Evolutionary conservation across 2,888 invertebrate species (phyloP), one percentile per base, ranked within the genome.

Genomic region (Callinectes sapidus): DNA sequence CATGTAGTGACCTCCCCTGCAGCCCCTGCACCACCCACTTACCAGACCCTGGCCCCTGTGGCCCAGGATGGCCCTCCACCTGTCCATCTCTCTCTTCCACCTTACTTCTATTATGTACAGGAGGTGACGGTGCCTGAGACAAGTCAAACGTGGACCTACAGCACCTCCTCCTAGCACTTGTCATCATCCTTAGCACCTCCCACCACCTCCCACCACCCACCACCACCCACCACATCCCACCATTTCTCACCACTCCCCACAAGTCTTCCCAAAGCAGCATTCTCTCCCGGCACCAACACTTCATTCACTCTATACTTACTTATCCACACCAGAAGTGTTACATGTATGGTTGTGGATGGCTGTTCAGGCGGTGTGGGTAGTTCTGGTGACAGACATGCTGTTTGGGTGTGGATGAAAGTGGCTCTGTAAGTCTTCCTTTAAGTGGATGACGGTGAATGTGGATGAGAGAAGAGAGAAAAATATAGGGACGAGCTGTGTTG

Each of bases 101-200:
- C 92, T 16, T 93, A 93, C 89, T 91, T 93, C 35, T 93, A 93
- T 42, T 93, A 93, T n/a, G 92, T 93, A 6, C 92, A 93, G 86
- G 92, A 93, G 86, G 92, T 93, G 48, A 91, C 92, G 18, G 92
- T 93, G 61, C 92, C 92, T 0, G 92, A 93, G 66, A 42, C 90
- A 16, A 91, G 87, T 18, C 92, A 92, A n/a, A 89, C 55, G 16
- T 92, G 92, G 92, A 92, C 92, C 8, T 92, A 92, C 66, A 89
- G 89, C 39, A 85, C 89, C 23, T 89, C 92, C 14, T 92, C 92
- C 61, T 92, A 89, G 89, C 81, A 81, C 81, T 23, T 61, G 6
- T 2, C 61, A 14, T 1, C 61, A 32, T 32, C 77, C 71, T n/a
- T 10, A 71, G 71, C 71, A 71, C n/a, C n/a, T 8, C 55, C 14